Evolutionary conservation across 2,113 vertebrate species (phyloP).

Genomic region (Pygoscelis adeliae): DNA sequence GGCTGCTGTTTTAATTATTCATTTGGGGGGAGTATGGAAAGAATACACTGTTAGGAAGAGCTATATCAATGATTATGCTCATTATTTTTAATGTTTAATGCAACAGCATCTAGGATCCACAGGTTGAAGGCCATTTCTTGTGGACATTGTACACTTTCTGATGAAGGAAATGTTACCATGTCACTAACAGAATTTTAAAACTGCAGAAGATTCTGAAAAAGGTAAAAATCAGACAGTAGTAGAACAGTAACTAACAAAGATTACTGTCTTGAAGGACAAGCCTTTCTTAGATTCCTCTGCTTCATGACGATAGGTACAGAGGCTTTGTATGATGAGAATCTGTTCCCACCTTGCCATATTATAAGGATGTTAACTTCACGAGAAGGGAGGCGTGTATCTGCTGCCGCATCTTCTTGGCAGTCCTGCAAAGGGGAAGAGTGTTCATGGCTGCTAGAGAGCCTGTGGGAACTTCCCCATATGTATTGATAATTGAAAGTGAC

Average conservation of each 20-base stretch:
- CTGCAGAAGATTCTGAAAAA: background rate
- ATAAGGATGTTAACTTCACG: background rate
- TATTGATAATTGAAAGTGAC: background rate
- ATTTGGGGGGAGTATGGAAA: background rate
- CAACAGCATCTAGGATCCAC: background rate
- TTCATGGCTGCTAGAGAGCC: background rate
- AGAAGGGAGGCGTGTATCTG: background rate
- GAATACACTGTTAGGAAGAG: background rate
- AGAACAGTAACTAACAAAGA: background rate
- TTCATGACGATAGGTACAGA: background rate
- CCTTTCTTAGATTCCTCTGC: background rate
- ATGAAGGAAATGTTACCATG: background rate
- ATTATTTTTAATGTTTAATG: background rate
- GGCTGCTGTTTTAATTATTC: background rate
- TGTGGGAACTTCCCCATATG: background rate
- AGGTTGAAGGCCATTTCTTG: background rate
- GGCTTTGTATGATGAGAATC: background rate
- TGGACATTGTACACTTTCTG: background rate
- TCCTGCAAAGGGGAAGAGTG: background rate
- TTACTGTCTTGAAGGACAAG: background rate
- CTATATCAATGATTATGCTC: background rate
- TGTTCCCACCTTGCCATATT: background rate
- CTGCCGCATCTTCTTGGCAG: background rate
- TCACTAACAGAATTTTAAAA: background rate
- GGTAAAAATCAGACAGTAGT: background rate